Evolutionary conservation across 2,888 invertebrate species (phyloP).

Genomic region (Brachyopa scutellaris): DNA sequence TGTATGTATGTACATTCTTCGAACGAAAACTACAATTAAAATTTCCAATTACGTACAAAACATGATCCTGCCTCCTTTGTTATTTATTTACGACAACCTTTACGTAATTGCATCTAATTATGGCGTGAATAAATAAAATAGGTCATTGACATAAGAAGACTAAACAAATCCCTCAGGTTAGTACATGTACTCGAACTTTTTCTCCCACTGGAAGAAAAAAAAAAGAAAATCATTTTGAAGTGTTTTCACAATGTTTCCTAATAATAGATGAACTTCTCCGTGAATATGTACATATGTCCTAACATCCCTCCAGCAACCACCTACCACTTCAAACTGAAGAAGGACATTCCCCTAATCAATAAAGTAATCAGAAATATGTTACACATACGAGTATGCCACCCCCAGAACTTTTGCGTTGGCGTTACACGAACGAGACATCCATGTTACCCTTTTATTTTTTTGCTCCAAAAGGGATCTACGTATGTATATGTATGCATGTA

Average conservation of each 20-base stretch:
- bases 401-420: background rate
- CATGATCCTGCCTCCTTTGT: background rate
- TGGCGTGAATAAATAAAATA: background rate
- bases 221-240: background rate
- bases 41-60: background rate
- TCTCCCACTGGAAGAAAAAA: background rate
- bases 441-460: conserved; percentile 8
- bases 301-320: background rate
- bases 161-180: background rate
- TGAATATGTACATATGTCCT: background rate
- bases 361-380: conserved; percentile 4
- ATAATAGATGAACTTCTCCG: background rate
- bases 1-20: background rate
- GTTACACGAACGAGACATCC: conserved; percentile 2
- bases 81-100: background rate
- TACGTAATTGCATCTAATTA: background rate
- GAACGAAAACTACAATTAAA: background rate
- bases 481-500: too few species aligned
- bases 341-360: conserved; percentile 8
- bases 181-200: background rate
- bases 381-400: background rate
- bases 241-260: background rate
- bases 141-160: background rate
- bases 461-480: background rate
- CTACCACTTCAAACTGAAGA: background rate